Evolutionary conservation across 2,113 vertebrate species (phyloP), one percentile per base, ranked within the genome.

Genomic region (Xenopus borealis): DNA sequence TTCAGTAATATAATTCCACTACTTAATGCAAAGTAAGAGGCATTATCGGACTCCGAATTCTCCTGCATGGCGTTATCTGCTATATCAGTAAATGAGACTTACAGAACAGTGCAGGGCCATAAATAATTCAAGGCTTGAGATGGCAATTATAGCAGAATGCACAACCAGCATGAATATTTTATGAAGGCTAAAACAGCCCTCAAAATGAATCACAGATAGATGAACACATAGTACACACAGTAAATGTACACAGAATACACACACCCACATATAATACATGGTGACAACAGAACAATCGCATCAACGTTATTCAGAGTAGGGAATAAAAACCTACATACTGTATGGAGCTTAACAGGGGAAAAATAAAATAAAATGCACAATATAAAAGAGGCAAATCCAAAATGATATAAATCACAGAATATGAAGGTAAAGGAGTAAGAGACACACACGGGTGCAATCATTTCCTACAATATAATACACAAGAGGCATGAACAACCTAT

Each of bases 91-190:
- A 94, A 96, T 95, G 94, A 94, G 94, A 95, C 94, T 94, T 94
- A 92, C 93, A 93, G 94, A 96, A 95, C 93, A 93, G 94, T 94
- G 94, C 92, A 93, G 94, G 87, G 90, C 33, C 91, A 96, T 98
- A 93, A 95, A 98, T 97, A 95, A 96, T 98, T 98, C 95, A 98
- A 92, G 93, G 91, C 92, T 93, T 94, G 94, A 95, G 95, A 98
- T 94, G 94, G 95, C 95, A 98, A 97, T 96, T 97, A 96, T 96
- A 95, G 95, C 93, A 89, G 91, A 91, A 93, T 94, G 94, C 93
- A 95, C 94, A 95, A 95, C 93, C 91, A 94, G 88, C 89, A 93
- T 93, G 91, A 93, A 93, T 93, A 92, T 91, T 93, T 91, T 92
- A 91, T 92, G 91, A 93, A 91, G 91, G 91, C 92, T 93, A 93